These are phyloP conservation scores for Echinops telfairi DNA, from an alignment of 2,113 vertebrate genomes.

Conservation along the genomic window DNA sequence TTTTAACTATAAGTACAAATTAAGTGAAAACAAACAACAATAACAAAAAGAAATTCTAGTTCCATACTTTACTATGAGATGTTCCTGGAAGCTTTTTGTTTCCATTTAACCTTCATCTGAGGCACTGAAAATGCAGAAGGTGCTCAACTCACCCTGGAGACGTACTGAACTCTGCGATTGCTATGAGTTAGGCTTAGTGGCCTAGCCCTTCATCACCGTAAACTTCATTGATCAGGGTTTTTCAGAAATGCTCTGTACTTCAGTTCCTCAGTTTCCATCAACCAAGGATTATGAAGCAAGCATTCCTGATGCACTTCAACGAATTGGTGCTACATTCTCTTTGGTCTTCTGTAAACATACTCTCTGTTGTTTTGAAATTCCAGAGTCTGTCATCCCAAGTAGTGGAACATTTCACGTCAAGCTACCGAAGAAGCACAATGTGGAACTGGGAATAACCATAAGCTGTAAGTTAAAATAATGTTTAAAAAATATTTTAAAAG, in stretches of 20 bases:
- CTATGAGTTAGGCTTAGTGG: background rate
- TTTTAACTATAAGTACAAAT: no score
- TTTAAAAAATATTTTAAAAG: conserved; percentile 57
- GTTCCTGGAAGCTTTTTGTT: background rate
- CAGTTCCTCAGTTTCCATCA: background rate
- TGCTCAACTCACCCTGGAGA: background rate
- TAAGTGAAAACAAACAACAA: no score
- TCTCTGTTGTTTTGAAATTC: conserved; percentile 67
- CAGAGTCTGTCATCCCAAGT: conserved; percentile 98
- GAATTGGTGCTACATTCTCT: accelerated
- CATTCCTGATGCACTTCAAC: conserved; percentile 35
- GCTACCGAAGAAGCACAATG: conserved; percentile 97
- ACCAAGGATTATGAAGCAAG: background rate
- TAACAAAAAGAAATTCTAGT: no score
- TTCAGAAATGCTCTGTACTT: background rate
- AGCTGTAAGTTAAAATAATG: conserved; percentile 92
- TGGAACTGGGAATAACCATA: conserved; percentile 99
- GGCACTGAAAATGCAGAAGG: background rate
- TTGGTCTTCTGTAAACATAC: conserved; percentile 62
- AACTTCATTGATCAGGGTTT: background rate
- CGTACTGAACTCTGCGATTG: background rate
- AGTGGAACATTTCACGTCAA: conserved; percentile 99
- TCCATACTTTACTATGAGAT: background rate
- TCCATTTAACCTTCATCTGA: background rate
- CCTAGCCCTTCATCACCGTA: background rate